phyloP scores from a whole-genome alignment of 2,888 invertebrate species.

The Clistopyga incitator region DNA sequence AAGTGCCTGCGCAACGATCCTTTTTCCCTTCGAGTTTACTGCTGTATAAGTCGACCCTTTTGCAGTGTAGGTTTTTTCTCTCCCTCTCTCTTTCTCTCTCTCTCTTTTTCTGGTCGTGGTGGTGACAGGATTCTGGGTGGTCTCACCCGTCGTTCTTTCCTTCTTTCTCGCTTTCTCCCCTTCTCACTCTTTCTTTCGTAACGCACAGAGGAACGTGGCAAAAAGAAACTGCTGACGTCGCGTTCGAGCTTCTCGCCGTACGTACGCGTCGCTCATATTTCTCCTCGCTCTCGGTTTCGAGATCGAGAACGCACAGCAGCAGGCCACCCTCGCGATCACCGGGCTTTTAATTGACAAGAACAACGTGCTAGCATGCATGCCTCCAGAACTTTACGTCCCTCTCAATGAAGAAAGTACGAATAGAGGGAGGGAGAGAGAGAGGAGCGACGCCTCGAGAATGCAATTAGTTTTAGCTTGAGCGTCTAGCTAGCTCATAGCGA shows the following conservation, averaged over 20 bases:
- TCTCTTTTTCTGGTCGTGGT: conserved; percentile 64
- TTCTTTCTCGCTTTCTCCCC: neutral
- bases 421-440: conserved; percentile 27
- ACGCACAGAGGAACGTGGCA: conserved; percentile 6
- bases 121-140: conserved; percentile 84
- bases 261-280: conserved; percentile 54
- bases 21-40: conserved; percentile 42
- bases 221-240: conserved; percentile 16
- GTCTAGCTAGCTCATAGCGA: conserved; percentile 13
- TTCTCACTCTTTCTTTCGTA: conserved; percentile 19
- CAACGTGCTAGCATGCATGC: conserved; percentile 36
- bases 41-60: conserved; percentile 58
- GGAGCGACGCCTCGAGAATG: conserved; percentile 34
- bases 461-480: conserved; percentile 51
- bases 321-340: conserved; percentile 40
- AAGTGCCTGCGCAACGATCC: conserved; percentile 50
- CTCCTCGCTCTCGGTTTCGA: conserved; percentile 46
- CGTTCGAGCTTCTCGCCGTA: conserved; percentile 27
- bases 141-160: conserved; percentile 75
- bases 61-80: conserved; percentile 41
- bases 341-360: conserved; percentile 62
- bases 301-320: conserved; percentile 27
- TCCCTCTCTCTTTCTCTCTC: conserved; percentile 34
- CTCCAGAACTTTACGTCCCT: conserved; percentile 32
- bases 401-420: conserved; percentile 35